Percentiles rank a stretch among this genome's conserved stretches.
Conservation (phyloP, 2,888 invertebrate species). For the Morinoia aosen region DNA sequence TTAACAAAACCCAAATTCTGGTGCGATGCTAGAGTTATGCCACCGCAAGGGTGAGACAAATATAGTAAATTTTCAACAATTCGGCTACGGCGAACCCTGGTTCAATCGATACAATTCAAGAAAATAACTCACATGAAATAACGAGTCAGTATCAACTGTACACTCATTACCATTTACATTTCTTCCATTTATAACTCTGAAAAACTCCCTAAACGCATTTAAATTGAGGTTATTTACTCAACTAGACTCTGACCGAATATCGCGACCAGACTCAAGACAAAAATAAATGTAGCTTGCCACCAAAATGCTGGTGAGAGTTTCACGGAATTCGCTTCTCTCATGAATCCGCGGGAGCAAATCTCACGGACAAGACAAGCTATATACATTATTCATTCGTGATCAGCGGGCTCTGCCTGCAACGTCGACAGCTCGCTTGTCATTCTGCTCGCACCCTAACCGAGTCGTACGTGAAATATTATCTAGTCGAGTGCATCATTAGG, state of each 20-base stretch:
- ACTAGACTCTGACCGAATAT: neutral
- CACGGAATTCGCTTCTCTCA: neutral
- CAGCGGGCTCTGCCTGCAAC: neutral
- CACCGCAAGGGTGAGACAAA: neutral
- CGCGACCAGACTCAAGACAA: neutral
- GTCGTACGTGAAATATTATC: neutral
- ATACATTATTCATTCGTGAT: neutral
- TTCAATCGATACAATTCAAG: neutral
- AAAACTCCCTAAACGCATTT: neutral
- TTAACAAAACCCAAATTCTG: neutral
- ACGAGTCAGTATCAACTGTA: neutral
- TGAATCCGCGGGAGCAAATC: neutral
- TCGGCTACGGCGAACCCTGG: neutral
- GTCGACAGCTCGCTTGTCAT: conserved; percentile 17
- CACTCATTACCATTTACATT: neutral
- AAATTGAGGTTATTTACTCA: neutral
- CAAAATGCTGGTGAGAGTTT: neutral
- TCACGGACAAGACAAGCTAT: neutral
- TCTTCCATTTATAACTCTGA: neutral
- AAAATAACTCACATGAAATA: neutral
- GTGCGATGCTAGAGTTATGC: neutral
- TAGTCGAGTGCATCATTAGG: neutral
- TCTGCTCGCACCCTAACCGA: neutral
- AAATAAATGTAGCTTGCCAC: neutral
- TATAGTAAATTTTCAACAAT: neutral